Evolutionary conservation across 2,888 invertebrate species (phyloP), one percentile per base, ranked within the genome.

Genomic region (Antheraea yamamai): DNA sequence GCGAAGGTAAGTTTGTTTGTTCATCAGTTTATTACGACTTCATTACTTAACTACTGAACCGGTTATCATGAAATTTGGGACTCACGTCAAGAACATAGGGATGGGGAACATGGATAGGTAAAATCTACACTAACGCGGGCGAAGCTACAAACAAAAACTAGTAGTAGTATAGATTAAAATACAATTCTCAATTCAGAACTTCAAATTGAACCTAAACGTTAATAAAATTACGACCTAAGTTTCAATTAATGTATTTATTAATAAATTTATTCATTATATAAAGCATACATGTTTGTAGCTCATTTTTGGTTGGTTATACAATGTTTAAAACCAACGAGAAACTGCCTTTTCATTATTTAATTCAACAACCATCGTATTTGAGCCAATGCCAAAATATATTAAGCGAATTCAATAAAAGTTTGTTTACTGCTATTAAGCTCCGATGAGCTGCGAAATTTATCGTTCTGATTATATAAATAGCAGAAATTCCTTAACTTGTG

Each of bases 341-440:
- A 92, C 87, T 86, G 89, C 89, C 87, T 87, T 91, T 90, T 91
- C 89, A 91, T 91, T 91, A 90, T 92, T 92, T 92, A 92, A 92
- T 92, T 93, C 91, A 91, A 92, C 91, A 92, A 91, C 88, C 88
- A 85, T 87, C 84, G 89, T 88, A 91, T 90, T 91, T 91, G 91
- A 83, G 87, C 88, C 88, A 86, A 87, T 87, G 90, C 91, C 91
- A 91, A 91, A 90, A 90, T 88, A 89, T 89, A 89, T 88, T 85
- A 87, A 85, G 83, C 82, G 80, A 81, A 81, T 81, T 84, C 81
- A 84, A 84, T 84, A 84, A 84, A 82, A 82, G 80, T 76, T 75
- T 76, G 78, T 82, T 78, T 81, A 81, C 80, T 78, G 80, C 78
- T 81, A 84, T 84, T 81, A 82, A 76, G 81, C 83, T 79, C 76